A percentile compares a stretch with the other conserved stretches of the same genome.
These are phyloP conservation scores for Pantherophis vulpinus DNA, from an alignment of 2,797 vertebrate species.

Conservation along the genomic window DNA sequence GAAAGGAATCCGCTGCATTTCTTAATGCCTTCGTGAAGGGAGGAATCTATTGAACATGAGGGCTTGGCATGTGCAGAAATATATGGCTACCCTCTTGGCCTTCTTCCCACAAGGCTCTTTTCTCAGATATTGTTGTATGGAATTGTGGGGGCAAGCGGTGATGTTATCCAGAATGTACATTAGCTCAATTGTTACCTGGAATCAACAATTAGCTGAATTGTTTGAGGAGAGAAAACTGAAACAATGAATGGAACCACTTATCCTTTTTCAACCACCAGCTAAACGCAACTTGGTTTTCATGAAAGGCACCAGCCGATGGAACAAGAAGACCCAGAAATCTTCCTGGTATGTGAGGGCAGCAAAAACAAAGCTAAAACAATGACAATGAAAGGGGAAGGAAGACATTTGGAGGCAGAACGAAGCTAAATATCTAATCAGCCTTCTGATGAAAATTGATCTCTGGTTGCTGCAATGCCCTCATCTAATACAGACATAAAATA, in stretches of 20 bases:
- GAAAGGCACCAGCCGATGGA: conserved; percentile 37
- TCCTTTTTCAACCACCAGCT: conserved; percentile 43
- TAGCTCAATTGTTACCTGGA: not conserved
- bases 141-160: not conserved
- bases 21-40: not conserved
- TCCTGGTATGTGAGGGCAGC: not conserved
- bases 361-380: not conserved
- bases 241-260: conserved; percentile 24
- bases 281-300: conserved; percentile 47
- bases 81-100: not conserved
- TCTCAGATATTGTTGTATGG: not conserved
- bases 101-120: not conserved
- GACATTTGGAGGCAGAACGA: not conserved
- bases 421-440: conserved; percentile 47
- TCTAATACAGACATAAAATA: conserved; percentile 44
- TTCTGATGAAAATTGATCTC: conserved; percentile 48
- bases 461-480: conserved; percentile 34
- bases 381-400: not conserved
- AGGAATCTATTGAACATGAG: not conserved
- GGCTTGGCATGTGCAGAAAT: not conserved
- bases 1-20: not conserved
- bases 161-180: not conserved
- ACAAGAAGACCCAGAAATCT: not conserved
- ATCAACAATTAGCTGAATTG: not conserved
- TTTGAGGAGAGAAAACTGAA: not conserved